Evolutionary conservation across 2,888 invertebrate genomes (phyloP), one percentile per base, ranked within the genome.

Genomic region (Chrysotoxum bicinctum): DNA sequence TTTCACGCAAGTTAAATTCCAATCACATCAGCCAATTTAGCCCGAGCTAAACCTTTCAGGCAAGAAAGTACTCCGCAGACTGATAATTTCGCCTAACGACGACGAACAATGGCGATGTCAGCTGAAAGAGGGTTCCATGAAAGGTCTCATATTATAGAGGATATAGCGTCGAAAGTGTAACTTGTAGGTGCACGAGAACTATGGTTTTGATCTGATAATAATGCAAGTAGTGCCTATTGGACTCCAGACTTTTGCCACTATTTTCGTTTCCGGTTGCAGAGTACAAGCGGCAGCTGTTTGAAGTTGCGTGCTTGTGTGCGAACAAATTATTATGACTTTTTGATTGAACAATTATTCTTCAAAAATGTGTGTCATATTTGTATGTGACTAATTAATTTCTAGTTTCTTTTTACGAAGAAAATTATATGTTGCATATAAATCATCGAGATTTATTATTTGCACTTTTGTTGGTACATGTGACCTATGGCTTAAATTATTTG

Each of bases 1-100:
- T 43, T 70, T 76, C 76, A 81, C 76, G 62, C 85, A 73, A 85
- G 81, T 85, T 81, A 81, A 68, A 85, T 85, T 85, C 85, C 76
- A 77, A 81, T 85, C 85, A 81, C 85, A 81, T 81, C 81, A 45
- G 48, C 66, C 54, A 75, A 72, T 79, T 84, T 72, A 79, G 75
- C 75, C 66, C 54, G 52, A 66, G 75, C 37, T 56, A 58, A 75
- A 84, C 52, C 69, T 83, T 83, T 58, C 21, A 70, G 70, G 64
- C 64, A 66, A 23, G 8, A 32, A 23, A 23, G 23, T 50, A 23
- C 60, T 76, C 50, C 21, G n/a, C 6, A n/a, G 14, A 40, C n/a
- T n/a, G 19, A 45, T 1, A 45, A n/a, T 6, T 40, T 40, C 2
- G 16, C 40, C 16, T 40, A 14, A 16, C n/a, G 40, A 40, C 4